Evolutionary conservation across 1,140 invertebrate species (phyloP).

Genomic region (Gonatopus flavifemur): DNA sequence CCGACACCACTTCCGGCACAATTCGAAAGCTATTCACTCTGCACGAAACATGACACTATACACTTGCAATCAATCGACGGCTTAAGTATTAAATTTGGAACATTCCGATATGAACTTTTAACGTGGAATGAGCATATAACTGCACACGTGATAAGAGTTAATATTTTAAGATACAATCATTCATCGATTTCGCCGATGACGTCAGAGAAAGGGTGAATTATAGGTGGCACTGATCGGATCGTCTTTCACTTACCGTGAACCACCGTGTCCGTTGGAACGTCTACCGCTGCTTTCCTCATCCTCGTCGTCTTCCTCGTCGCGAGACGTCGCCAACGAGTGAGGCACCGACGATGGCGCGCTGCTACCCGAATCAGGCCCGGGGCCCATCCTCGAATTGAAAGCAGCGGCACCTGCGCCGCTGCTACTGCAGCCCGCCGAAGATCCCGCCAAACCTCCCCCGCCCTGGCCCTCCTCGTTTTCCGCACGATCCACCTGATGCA

Average conservation of each 20-base stretch:
- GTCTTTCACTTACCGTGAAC: slow-evolving; percentile 39
- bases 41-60: too few species aligned
- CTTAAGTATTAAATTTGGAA: too few species aligned
- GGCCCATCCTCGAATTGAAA: slow-evolving; percentile 53
- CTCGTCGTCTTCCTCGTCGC: slow-evolving; percentile 55
- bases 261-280: slow-evolving; percentile 46
- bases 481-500: slow-evolving; percentile 52
- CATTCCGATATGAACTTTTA: too few species aligned
- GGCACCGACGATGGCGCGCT: slow-evolving; percentile 53
- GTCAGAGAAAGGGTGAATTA: not conserved
- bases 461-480: slow-evolving; percentile 54
- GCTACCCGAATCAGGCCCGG: slow-evolving; percentile 53
- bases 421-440: slow-evolving; percentile 37
- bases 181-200: too few species aligned
- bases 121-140: too few species aligned
- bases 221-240: not conserved
- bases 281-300: slow-evolving; percentile 52
- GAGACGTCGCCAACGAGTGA: slow-evolving; percentile 53
- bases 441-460: slow-evolving; percentile 46
- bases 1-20: too few species aligned
- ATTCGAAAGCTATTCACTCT: too few species aligned
- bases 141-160: too few species aligned
- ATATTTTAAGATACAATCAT: slow-evolving; percentile 18
- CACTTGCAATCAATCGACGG: too few species aligned
- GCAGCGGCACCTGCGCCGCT: too few species aligned